A percentile compares a stretch with the other conserved stretches of the same genome.
Conservation (phyloP, 2,888 invertebrate genomes). For the Trichogramma evanescens region DNA sequence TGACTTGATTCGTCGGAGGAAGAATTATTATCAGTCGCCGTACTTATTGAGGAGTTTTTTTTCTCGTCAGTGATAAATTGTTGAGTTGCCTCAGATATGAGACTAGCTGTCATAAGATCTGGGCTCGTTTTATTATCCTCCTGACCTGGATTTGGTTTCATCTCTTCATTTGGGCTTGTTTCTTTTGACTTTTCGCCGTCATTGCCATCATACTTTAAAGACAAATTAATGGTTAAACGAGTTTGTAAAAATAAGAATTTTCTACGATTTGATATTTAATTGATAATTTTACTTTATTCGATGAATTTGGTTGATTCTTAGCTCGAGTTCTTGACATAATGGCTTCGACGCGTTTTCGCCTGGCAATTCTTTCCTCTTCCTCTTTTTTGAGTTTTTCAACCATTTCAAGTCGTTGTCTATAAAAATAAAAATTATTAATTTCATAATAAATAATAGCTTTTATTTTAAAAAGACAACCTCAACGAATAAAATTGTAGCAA, state of each 20-base stretch:
- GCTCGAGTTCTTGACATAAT: slow-evolving; percentile 86
- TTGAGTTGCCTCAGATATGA: slow-evolving; percentile 45
- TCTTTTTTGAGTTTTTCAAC: slow-evolving; percentile 76
- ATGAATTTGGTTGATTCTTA: slow-evolving; percentile 41
- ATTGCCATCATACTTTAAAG: slow-evolving; percentile 37
- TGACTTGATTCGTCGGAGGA: slow-evolving; percentile 14
- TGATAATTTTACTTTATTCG: neutral
- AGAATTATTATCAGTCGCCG: slow-evolving; percentile 34
- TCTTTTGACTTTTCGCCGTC: slow-evolving; percentile 44
- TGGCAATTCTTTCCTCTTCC: slow-evolving; percentile 79
- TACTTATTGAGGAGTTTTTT: slow-evolving; percentile 24
- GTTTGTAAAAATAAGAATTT: neutral
- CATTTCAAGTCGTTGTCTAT: slow-evolving; percentile 68
- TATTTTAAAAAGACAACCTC: no score
- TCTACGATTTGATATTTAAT: neutral
- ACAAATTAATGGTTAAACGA: neutral
- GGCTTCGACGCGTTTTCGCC: slow-evolving; percentile 85
- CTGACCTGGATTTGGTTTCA: slow-evolving; percentile 35
- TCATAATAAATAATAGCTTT: neutral
- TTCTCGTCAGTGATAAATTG: slow-evolving; percentile 43
- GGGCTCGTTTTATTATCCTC: slow-evolving; percentile 33
- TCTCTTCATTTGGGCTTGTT: slow-evolving; percentile 42
- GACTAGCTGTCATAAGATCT: slow-evolving; percentile 43
- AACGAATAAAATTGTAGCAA: neutral
- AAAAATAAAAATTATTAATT: slow-evolving; percentile 14